Percentiles rank a stretch among this genome's conserved stretches.
phyloP scores from a whole-genome alignment of 1,140 invertebrate genomes.

The Choristoneura fumiferana region DNA sequence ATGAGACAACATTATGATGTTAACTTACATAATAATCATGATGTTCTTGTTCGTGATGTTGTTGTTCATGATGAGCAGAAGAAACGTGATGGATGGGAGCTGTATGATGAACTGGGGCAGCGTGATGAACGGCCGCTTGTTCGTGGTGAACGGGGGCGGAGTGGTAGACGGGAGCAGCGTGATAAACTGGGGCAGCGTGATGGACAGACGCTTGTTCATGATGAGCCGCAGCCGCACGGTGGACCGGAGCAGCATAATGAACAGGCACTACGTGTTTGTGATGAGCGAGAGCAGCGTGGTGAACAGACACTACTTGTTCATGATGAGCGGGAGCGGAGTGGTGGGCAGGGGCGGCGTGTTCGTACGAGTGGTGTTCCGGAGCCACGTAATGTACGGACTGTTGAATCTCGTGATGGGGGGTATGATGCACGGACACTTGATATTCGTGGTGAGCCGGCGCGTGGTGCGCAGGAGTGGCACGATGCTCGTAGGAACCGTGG shows the following conservation, averaged over 20 bases:
- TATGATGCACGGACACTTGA: not conserved
- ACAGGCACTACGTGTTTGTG: not conserved
- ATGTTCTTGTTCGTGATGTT: conserved; percentile 9
- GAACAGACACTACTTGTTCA: not conserved
- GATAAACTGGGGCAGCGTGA: not conserved
- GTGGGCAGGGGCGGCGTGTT: conserved; percentile 13
- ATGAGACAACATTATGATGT: too few relatives aligned
- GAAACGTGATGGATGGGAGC: not conserved
- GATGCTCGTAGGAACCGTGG: not conserved
- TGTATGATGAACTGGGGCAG: not conserved
- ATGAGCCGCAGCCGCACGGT: not conserved
- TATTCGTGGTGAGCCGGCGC: not conserved
- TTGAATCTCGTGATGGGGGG: not conserved
- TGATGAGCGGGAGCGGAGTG: conserved; percentile 4
- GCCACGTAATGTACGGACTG: not conserved
- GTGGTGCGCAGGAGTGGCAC: not conserved
- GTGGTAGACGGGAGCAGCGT: not conserved
- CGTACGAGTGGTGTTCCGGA: not conserved
- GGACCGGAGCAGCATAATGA: conserved; percentile 26
- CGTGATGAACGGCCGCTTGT: not conserved
- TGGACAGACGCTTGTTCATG: not conserved
- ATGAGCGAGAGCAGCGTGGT: conserved; percentile 14
- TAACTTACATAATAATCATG: conserved; percentile 17
- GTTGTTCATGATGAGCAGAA: not conserved
- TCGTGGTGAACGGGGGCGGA: not conserved